These are phyloP conservation scores for Adelphocoris suturalis DNA, from an alignment of 2,888 invertebrate species.

Conservation along the genomic window DNA sequence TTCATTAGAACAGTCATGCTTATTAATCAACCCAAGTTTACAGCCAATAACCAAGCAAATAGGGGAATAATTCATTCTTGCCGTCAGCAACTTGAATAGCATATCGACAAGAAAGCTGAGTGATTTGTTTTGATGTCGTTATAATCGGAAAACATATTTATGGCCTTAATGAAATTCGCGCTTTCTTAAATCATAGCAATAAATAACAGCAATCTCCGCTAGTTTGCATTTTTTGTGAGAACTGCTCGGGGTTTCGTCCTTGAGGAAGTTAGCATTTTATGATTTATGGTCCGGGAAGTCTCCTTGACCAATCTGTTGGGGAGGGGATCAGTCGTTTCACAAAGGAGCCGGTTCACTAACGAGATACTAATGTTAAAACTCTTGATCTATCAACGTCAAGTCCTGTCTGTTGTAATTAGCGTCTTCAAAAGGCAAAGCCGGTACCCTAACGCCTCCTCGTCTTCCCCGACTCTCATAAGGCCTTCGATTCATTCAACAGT, in stretches of 20 bases:
- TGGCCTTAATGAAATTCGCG: slow-evolving; percentile 13
- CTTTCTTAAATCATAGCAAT: not conserved
- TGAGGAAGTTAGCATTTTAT: slow-evolving; percentile 40
- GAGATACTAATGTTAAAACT: slow-evolving; percentile 63
- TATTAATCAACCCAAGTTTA: not conserved
- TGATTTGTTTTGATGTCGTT: slow-evolving; percentile 18
- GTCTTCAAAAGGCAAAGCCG: slow-evolving; percentile 49
- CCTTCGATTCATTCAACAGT: slow-evolving; percentile 46
- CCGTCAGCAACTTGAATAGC: not conserved
- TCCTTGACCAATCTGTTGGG: slow-evolving; percentile 52
- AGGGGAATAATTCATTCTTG: not conserved
- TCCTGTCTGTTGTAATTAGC: slow-evolving; percentile 59
- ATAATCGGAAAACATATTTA: slow-evolving; percentile 18
- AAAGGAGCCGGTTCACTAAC: slow-evolving; percentile 43
- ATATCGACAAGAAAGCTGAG: not conserved
- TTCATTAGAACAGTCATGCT: not conserved
- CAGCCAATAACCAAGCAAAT: not conserved
- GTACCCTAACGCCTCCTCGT: slow-evolving; percentile 27
- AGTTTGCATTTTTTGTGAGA: not conserved
- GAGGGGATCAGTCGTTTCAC: slow-evolving; percentile 6
- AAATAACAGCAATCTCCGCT: not conserved
- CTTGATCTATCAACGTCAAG: slow-evolving; percentile 61
- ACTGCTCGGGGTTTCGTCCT: not conserved
- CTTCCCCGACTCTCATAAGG: slow-evolving; percentile 36
- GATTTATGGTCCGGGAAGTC: slow-evolving; percentile 58